Conservation (phyloP, 2,888 invertebrate species). For the Tolmerus cingulatus region DNA sequence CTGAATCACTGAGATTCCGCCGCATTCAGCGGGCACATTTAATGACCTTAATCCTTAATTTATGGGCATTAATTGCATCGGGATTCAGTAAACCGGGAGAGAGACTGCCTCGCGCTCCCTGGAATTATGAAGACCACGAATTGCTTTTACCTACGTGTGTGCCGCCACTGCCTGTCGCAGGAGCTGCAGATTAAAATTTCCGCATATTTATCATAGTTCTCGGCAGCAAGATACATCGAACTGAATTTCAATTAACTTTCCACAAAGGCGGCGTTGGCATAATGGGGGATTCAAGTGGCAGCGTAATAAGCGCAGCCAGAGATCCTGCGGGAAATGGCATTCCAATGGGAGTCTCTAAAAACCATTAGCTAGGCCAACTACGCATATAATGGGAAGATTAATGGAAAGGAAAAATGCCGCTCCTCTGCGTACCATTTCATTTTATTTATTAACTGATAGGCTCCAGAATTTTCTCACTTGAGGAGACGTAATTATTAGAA, state of each 20-base stretch:
- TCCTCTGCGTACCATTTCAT: not conserved
- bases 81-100: not conserved
- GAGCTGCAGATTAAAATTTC: conserved; percentile 12
- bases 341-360: not conserved
- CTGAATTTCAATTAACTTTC: conserved; percentile 26
- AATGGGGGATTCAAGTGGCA: not conserved
- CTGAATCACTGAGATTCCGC: not conserved
- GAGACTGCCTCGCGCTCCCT: not conserved
- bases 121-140: not conserved
- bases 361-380: not conserved
- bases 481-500: not conserved
- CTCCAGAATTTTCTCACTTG: not conserved
- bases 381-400: not conserved
- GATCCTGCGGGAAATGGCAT: not conserved
- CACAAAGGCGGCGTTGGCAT: not conserved
- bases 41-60: conserved; percentile 15
- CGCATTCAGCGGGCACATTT: not conserved
- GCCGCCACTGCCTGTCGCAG: not conserved
- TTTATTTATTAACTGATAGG: not conserved
- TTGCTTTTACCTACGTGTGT: not conserved
- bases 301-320: not conserved
- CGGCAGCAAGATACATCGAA: not conserved
- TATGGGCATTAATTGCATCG: conserved; percentile 13
- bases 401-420: not conserved
- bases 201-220: conserved; percentile 8